Percentiles rank a stretch among this genome's conserved stretches.
phyloP scores from a whole-genome alignment of 2,113 vertebrate species.

The Sander lucioperca region DNA sequence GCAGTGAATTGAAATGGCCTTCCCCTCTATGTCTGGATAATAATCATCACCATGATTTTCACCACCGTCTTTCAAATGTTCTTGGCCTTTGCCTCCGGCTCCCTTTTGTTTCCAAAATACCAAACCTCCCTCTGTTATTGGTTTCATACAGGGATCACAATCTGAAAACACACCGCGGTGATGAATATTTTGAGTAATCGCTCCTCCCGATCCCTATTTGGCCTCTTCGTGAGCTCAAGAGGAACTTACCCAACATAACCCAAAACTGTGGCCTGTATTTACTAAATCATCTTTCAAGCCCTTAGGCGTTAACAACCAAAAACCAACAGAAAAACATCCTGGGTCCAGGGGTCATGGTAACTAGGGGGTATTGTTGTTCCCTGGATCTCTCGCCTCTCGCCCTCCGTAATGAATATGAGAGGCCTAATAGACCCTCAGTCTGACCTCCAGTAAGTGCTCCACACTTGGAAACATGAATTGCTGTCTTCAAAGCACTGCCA shows the following conservation, averaged over 20 bases:
- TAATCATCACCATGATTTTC: constrained; percentile 64
- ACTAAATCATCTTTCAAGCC: constrained; percentile 41
- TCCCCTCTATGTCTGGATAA: constrained; percentile 59
- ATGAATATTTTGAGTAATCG: constrained; percentile 43
- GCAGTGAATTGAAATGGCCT: constrained; percentile 59
- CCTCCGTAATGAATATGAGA: constrained; percentile 83
- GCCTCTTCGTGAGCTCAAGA: neutral
- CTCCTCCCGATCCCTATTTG: constrained; percentile 26
- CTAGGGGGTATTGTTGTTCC: constrained; percentile 71
- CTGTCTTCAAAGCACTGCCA: constrained; percentile 78
- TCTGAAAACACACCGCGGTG: constrained; percentile 29
- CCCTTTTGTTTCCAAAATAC: constrained; percentile 38
- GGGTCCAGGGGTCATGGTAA: constrained; percentile 75
- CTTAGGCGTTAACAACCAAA: constrained; percentile 67
- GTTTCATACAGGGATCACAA: neutral
- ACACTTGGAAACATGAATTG: constrained; percentile 80
- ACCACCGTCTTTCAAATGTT: constrained; percentile 63
- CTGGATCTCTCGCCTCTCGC: constrained; percentile 73
- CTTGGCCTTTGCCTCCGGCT: constrained; percentile 40
- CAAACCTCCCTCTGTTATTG: constrained; percentile 25
- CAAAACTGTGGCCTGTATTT: constrained; percentile 41
- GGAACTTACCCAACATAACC: constrained; percentile 35
- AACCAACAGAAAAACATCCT: constrained; percentile 81
- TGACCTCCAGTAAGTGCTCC: constrained; percentile 83
- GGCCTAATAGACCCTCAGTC: constrained; percentile 79